Base-by-base conservation (phyloP, 1,140 invertebrate genomes). In the Anoplophora glabripennis region DNA sequence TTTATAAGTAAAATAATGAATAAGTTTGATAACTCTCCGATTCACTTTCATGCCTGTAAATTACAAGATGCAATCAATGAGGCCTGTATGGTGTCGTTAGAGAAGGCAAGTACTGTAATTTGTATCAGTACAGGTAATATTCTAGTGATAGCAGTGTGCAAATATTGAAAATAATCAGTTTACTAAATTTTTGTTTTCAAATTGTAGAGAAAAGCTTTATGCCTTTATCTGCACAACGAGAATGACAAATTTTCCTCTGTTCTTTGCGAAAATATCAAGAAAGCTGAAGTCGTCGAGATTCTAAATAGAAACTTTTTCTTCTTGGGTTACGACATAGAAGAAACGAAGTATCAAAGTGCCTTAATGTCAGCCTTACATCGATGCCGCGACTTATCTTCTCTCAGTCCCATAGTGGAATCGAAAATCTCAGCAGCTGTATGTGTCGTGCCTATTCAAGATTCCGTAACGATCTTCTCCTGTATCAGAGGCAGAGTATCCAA, bases 181-280 rank as follows among this genome's bases (percentile, higher is more conserved):
- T n/a, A n/a, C n/a, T n/a, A n/a, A n/a, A n/a, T n/a, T n/a, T n/a
- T n/a, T 47, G 38, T 28, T 47, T 17, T 48, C n/a, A 21, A 9
- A 18, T 47, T 10, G 28, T 44, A 70, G 68, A 47, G 58, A 34
- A 68, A 66, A 38, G 48, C 56, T 0, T 15, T 70, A n/a, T 47
- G 61, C 12, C 47, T 70, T 0, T 70, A 68, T 47, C 45, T 70
- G 7, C 66, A 70, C 48, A 68, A 68, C 35, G 64, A 65, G 10
- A 46, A 42, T 17, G 59, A 68, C 41, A 15, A 36, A 7, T 70
- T 70, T 55, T 53, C 58, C 7, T 41, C 63, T 34, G 61, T 61
- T 21, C 62, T 68, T 37, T 57, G 44, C 12, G 10, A 57, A 37
- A 57, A 63, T 59, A 46, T 68, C 14, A 37, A 35, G 14, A 58